Evolutionary conservation across 2,797 vertebrate species (phyloP), one percentile per base, ranked within the genome.

Genomic region (Otolemur crassicaudatus): DNA sequence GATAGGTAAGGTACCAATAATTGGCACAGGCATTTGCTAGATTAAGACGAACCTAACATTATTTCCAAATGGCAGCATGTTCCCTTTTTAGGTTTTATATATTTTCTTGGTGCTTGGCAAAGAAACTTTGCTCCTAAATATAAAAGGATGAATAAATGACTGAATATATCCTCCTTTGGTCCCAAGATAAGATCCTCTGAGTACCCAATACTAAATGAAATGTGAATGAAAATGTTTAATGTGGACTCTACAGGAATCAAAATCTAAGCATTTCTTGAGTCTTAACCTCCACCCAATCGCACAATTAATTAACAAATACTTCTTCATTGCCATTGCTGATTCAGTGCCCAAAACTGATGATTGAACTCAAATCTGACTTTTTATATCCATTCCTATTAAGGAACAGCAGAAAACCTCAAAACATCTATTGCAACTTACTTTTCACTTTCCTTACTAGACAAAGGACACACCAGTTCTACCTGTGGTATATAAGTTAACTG

Each of bases 241-340:
- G 29, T 72, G 20, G 27, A 46, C 23, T 83, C 20, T 63, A 49
- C 1, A 87, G 7, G 46, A 92, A 46, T 91, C 56, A 83, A 56
- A 96, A 88, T 90, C 65, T 72, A 82, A 53, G 40, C 25, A 17
- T 69, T 75, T 84, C 81, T 77, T 92, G 87, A 94, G 56, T 56
- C 49, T 79, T 43, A 23, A 19, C 56, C 31, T 19, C 11, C 17
- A 58, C 5, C 11, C 19, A 82, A 7, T n/a, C 53, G 75, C 53
- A 90, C 9, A 82, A 53, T 49, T 84, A 75, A 83, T 86, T 95
- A 82, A 94, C 53, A 77, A 87, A 70, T 70, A 46, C 77, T 58
- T 90, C 65, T 81, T 61, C 31, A 53, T 49, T 34, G 12, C 25
- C 31, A 53, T 49, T 34, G 12, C 25, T 81, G 40, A 73, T 76